A percentile compares a stretch with the other conserved stretches of the same genome.
These are phyloP conservation scores for Pterostichus niger DNA, from an alignment of 2,888 invertebrate genomes.

Conservation along the genomic window DNA sequence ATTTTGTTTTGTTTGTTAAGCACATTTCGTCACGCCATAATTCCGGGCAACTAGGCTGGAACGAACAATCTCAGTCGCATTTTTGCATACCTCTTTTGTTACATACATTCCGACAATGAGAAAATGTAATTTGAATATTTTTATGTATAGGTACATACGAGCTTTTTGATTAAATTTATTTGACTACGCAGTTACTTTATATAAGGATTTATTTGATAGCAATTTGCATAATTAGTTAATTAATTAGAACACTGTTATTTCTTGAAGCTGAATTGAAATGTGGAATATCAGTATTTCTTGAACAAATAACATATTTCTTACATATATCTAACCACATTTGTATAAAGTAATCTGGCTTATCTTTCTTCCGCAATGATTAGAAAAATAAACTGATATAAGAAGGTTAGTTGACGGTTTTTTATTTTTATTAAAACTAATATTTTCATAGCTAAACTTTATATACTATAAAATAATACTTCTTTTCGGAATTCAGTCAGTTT, in stretches of 20 bases:
- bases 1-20: neutral
- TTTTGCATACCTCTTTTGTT: conserved; percentile 15
- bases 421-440: too few species aligned
- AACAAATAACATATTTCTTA: too few species aligned
- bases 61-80: conserved; percentile 9
- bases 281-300: too few species aligned
- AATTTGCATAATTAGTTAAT: too few species aligned
- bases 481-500: too few species aligned
- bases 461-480: too few species aligned
- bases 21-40: conserved; percentile 15
- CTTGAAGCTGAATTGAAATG: too few species aligned
- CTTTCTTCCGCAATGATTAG: conserved; percentile 17
- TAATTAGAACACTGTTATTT: too few species aligned
- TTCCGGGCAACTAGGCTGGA: conserved; percentile 14
- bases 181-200: neutral
- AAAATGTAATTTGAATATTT: conserved; percentile 4
- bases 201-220: neutral
- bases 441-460: too few species aligned
- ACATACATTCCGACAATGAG: conserved; percentile 5
- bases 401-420: neutral
- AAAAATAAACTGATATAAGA: neutral
- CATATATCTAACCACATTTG: too few species aligned
- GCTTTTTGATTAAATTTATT: neutral
- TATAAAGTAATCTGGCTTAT: neutral
- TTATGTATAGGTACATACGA: neutral